Percentiles rank a stretch among this genome's conserved stretches.
Evolutionary conservation across 2,888 invertebrate species (phyloP).

Genomic region (Acrobeloides nanus): DNA sequence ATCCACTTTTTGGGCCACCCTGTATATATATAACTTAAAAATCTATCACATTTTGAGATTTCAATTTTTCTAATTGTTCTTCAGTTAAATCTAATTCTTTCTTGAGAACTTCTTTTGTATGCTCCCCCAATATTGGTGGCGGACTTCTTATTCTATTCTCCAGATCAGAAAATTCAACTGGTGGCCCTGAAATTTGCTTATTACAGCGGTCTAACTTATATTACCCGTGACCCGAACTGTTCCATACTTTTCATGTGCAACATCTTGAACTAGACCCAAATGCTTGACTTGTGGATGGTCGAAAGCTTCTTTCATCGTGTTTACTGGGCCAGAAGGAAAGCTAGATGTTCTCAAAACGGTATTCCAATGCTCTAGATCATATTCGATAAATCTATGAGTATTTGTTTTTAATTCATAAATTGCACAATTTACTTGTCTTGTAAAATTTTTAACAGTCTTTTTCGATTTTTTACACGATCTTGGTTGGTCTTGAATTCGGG

Average conservation of each 20-base stretch:
- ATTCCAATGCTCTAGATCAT: conserved; percentile 22
- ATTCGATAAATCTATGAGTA: conserved; percentile 15
- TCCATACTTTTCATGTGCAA: conserved; percentile 66
- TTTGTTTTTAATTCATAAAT: neutral
- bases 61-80: conserved; percentile 11
- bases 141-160: conserved; percentile 65
- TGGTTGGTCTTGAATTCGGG: conserved; percentile 68
- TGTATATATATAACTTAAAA: conserved; percentile 14
- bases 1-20: too few relatives aligned
- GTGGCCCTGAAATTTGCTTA: conserved; percentile 63
- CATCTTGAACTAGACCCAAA: conserved; percentile 65
- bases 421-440: conserved; percentile 14
- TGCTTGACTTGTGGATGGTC: conserved; percentile 72
- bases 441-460: conserved; percentile 62
- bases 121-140: conserved; percentile 79
- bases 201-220: too few relatives aligned
- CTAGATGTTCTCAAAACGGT: conserved; percentile 5
- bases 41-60: conserved; percentile 18
- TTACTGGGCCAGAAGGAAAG: conserved; percentile 80
- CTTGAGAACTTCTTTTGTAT: conserved; percentile 70
- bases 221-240: conserved; percentile 61
- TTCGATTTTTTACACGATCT: conserved; percentile 70
- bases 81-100: conserved; percentile 17
- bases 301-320: conserved; percentile 76
- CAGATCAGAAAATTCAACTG: conserved; percentile 65